Conservation (phyloP, 2,797 vertebrate species). For the Halcyon smyrnensis region DNA sequence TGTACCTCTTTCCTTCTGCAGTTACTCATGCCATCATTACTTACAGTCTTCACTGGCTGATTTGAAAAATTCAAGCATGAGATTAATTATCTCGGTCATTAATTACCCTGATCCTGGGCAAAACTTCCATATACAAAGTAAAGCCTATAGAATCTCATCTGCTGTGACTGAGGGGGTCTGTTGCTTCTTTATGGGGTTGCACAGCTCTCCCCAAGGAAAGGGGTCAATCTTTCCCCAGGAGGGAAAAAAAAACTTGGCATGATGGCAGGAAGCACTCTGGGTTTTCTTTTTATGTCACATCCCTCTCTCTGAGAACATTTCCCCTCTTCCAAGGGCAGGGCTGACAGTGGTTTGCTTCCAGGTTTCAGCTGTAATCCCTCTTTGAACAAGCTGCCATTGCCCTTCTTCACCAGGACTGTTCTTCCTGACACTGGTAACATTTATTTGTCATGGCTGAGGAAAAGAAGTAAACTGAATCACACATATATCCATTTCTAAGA, state of each 20-base stretch:
- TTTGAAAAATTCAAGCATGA: not conserved
- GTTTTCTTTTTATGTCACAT: conserved; percentile 14
- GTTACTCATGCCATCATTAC: not conserved
- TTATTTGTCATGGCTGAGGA: conserved; percentile 46
- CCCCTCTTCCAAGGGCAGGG: not conserved
- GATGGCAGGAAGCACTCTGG: not conserved
- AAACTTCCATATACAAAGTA: not conserved
- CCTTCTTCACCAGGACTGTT: not conserved
- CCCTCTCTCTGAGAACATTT: not conserved
- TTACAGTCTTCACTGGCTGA: not conserved
- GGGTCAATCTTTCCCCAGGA: not conserved
- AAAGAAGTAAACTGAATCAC: not conserved
- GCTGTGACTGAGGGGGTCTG: rapidly evolving
- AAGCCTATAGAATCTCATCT: not conserved
- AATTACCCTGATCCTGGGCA: not conserved
- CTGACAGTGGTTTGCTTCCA: not conserved
- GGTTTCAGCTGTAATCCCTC: not conserved
- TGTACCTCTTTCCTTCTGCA: not conserved
- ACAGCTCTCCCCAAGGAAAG: not conserved
- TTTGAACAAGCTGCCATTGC: not conserved
- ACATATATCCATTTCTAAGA: conserved; percentile 36
- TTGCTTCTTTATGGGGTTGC: not conserved
- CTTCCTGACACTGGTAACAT: not conserved
- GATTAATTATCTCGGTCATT: not conserved
- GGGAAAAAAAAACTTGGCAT: not conserved